Base-by-base conservation (phyloP, 2,113 vertebrate species). In the human region DNA sequence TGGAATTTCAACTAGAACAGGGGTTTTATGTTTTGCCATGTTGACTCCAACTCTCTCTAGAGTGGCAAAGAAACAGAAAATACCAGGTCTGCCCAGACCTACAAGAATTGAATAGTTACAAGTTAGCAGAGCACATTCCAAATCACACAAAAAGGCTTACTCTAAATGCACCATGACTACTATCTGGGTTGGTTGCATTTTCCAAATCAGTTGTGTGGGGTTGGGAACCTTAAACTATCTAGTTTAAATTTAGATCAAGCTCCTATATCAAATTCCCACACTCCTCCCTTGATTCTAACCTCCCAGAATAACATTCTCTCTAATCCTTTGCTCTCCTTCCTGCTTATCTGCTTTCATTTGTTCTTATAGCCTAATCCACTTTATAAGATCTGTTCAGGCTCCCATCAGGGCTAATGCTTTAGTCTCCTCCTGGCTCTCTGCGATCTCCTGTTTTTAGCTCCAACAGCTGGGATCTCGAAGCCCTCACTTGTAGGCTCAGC, bases 171-270 rank as follows among this genome's bases (percentile, higher is more conserved):
- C 75, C 40, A 1, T 70, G 50, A n/a, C 68, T 90, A 22, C 64
- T 90, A 25, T 64, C 72, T 9, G 9, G 81, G 43, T 84, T 85
- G 64, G 70, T 70, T 90, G 72, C 45, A 89, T 96, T 96, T 97
- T 95, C 81, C 40, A 94, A 45, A 64, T 95, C 82, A 76, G 66
- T 83, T 70, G 2, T 79, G n/a, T 86, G 73, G 70, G 35, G 11
- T 70, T 68, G 68, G 52, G 79, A 96, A 89, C 35, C 30, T 97
- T 90, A 45, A 93, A 93, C 27, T 82, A 32, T 20, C 1, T 23
- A 55, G 80, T 87, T 96, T 96, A 98, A 98, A 97, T 98, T 97
- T 97, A 97, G 97, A 96, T 89, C 45, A 79, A 93, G 75, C 89
- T 92, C 68, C 64, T 82, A 30, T 96, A 93, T 97, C 84, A 94